phyloP scores from a whole-genome alignment of 2,113 vertebrate genomes.

The Datnioides undecimradiatus region DNA sequence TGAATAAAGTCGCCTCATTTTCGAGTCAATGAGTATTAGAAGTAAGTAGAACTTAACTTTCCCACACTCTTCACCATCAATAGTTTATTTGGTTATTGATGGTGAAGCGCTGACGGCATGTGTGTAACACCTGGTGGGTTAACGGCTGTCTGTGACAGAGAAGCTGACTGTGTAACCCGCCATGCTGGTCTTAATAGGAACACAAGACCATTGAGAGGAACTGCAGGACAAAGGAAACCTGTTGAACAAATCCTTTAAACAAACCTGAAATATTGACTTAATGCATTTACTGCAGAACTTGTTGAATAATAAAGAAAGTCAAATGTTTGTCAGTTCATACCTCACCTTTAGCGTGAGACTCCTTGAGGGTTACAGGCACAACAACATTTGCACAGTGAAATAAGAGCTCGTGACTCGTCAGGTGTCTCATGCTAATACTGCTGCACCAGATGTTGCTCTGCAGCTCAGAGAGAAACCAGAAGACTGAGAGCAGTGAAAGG shows the following conservation, averaged over 20 bases:
- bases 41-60: constrained; percentile 2
- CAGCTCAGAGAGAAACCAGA: background rate
- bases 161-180: background rate
- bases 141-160: background rate
- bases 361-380: background rate
- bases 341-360: background rate
- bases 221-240: background rate
- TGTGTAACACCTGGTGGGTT: background rate
- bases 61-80: too few relatives aligned
- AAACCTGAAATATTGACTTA: constrained; percentile 46
- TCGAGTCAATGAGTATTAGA: background rate
- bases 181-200: background rate
- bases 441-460: background rate
- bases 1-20: background rate
- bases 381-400: constrained; percentile 45
- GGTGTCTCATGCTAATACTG: background rate
- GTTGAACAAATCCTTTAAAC: constrained; percentile 16
- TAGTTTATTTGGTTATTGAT: too few relatives aligned
- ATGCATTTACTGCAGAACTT: background rate
- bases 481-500: background rate
- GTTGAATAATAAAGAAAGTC: constrained; percentile 1
- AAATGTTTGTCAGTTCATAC: constrained; percentile 21
- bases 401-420: constrained; percentile 8
- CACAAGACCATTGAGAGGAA: background rate
- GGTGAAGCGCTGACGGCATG: too few relatives aligned